Evolutionary conservation across 2,797 vertebrate species (phyloP).

Genomic region (Malurus leucopterus): DNA sequence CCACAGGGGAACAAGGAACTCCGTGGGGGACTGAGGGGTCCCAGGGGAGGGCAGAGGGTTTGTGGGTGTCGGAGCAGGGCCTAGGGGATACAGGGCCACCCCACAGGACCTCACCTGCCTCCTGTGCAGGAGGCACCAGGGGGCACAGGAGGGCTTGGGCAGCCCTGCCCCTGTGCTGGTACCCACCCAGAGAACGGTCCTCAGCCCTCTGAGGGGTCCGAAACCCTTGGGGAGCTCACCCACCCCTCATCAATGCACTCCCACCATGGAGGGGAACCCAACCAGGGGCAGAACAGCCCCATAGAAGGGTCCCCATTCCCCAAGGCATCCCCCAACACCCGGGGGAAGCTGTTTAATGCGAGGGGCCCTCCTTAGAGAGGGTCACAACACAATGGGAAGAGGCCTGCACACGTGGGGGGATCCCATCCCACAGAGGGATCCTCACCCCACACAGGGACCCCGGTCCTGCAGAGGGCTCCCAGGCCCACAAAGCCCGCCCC

Average conservation of each 20-base stretch:
- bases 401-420: rapidly evolving
- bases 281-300: neutral
- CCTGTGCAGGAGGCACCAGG: no score
- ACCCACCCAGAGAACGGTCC: neutral
- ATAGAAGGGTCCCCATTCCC: neutral
- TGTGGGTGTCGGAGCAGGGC: neutral
- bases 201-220: neutral
- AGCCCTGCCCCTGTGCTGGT: neutral
- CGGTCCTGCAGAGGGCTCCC: no score
- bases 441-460: no score
- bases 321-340: no score
- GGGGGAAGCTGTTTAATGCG: no score
- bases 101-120: neutral
- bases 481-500: no score
- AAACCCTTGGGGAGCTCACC: no score
- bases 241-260: no score
- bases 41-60: no score
- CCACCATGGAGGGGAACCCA: neutral
- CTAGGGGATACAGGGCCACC: rapidly evolving
- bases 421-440: neutral
- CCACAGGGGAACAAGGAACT: no score
- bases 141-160: neutral
- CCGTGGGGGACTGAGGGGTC: rapidly evolving
- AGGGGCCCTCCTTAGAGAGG: neutral
- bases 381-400: no score